Conservation (phyloP, 2,113 vertebrate species). For the Pandion haliaetus region DNA sequence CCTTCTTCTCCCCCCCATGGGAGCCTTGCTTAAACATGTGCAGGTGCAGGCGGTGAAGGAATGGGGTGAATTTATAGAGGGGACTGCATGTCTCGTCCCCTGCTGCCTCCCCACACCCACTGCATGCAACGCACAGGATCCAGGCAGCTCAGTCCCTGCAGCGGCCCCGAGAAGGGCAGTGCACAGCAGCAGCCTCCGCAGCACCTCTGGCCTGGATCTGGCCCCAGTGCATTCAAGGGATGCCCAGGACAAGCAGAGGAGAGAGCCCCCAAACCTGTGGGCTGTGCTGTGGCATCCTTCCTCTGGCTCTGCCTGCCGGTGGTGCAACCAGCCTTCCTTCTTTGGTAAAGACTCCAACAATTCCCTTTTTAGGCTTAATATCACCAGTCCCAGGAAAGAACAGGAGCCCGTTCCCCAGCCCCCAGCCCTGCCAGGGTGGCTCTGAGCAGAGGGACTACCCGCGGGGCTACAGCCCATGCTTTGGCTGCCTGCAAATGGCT, state of each 20-base stretch:
- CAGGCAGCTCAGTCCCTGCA: not conserved
- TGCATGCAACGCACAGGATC: not conserved
- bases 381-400: not conserved
- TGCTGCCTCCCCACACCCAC: not conserved
- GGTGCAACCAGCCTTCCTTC: not conserved
- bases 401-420: not conserved
- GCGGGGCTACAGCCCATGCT: not conserved
- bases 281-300: not conserved
- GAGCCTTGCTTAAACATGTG: not conserved
- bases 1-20: rapidly evolving
- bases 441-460: not conserved
- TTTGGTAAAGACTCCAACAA: conserved; percentile 63
- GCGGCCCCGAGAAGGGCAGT: not conserved
- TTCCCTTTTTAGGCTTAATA: conserved; percentile 65
- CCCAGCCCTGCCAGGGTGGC: not conserved
- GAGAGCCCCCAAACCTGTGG: not conserved
- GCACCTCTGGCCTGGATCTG: not conserved
- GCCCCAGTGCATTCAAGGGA: not conserved
- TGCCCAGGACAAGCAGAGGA: not conserved
- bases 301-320: not conserved
- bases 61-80: rapidly evolving
- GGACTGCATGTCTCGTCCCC: not conserved
- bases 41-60: not conserved
- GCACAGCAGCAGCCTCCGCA: not conserved
- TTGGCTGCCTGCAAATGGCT: not conserved